These are phyloP conservation scores for Alcedo atthis DNA, from an alignment of 2,797 vertebrate genomes.

Conservation along the genomic window DNA sequence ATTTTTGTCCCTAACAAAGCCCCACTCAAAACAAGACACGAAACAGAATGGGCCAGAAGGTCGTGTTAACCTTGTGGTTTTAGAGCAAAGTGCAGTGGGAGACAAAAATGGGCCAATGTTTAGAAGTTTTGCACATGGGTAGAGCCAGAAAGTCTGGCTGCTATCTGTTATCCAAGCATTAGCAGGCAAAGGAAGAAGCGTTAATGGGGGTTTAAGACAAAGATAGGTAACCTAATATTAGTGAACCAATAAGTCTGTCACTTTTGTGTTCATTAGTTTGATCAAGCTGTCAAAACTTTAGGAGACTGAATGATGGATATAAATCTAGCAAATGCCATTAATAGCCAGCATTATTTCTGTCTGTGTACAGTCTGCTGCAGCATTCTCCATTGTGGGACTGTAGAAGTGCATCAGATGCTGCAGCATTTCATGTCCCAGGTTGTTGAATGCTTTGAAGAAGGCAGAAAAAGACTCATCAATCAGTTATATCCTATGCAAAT, in stretches of 20 bases:
- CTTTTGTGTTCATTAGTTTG: constrained; percentile 75
- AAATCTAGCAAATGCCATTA: constrained; percentile 47
- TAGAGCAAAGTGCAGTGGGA: constrained; percentile 81
- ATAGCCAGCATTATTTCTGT: constrained; percentile 29
- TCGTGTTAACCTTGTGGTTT: constrained; percentile 90
- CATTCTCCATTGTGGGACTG: not conserved
- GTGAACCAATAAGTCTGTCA: constrained; percentile 73
- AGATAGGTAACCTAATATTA: constrained; percentile 81
- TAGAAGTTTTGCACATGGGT: constrained; percentile 81
- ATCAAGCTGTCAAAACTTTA: constrained; percentile 78
- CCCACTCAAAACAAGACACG: constrained; percentile 62
- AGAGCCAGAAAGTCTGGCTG: constrained; percentile 93
- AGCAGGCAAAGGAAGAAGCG: constrained; percentile 73
- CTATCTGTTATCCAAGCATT: constrained; percentile 80
- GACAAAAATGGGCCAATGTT: constrained; percentile 79
- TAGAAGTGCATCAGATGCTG: not conserved
- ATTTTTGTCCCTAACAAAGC: constrained; percentile 79
- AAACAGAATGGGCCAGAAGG: constrained; percentile 78
- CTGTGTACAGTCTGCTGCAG: not conserved
- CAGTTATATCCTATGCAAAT: not conserved
- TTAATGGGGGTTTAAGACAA: constrained; percentile 78
- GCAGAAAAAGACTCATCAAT: not conserved
- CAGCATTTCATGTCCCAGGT: not conserved
- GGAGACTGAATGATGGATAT: constrained; percentile 73
- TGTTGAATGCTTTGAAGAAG: not conserved